A percentile compares a stretch with the other conserved stretches of the same genome.
Conservation (phyloP, 2,888 invertebrate species). For the Drosophila mayaguana region DNA sequence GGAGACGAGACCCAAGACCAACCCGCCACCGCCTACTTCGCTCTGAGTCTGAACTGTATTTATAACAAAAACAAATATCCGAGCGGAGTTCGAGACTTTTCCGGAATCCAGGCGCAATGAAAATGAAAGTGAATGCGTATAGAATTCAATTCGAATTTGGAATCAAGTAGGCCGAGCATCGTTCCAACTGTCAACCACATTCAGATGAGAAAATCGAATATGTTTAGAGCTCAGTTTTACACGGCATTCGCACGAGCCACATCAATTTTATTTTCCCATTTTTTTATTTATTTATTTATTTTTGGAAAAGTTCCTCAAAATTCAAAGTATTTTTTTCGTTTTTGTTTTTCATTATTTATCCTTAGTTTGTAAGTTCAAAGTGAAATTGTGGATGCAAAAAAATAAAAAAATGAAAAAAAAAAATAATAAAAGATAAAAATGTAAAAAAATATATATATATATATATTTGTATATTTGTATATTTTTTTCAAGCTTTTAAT, state of each 20-base stretch:
- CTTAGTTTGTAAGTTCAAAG: too few relatives aligned
- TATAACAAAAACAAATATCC: conserved; percentile 32
- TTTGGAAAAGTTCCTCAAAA: not conserved
- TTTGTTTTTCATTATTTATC: too few relatives aligned
- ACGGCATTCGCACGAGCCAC: not conserved
- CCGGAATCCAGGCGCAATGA: not conserved
- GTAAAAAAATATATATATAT: too few relatives aligned
- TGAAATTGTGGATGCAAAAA: too few relatives aligned
- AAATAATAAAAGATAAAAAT: too few relatives aligned
- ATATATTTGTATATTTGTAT: too few relatives aligned
- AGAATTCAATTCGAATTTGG: not conserved
- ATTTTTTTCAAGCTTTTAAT: too few relatives aligned
- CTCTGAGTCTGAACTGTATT: conserved; percentile 26
- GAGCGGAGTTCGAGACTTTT: conserved; percentile 4
- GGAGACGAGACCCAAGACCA: conserved; percentile 3
- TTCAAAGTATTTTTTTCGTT: not conserved
- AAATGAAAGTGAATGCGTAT: not conserved
- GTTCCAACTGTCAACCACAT: not conserved
- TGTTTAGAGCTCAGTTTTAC: not conserved
- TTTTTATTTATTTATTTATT: not conserved
- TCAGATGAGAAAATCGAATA: not conserved
- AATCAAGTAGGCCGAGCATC: conserved; percentile 1
- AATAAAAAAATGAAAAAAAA: too few relatives aligned
- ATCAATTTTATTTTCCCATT: not conserved
- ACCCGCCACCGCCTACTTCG: not conserved